Base-by-base conservation (phyloP, 2,113 vertebrate genomes). In the Lathamus discolor region DNA sequence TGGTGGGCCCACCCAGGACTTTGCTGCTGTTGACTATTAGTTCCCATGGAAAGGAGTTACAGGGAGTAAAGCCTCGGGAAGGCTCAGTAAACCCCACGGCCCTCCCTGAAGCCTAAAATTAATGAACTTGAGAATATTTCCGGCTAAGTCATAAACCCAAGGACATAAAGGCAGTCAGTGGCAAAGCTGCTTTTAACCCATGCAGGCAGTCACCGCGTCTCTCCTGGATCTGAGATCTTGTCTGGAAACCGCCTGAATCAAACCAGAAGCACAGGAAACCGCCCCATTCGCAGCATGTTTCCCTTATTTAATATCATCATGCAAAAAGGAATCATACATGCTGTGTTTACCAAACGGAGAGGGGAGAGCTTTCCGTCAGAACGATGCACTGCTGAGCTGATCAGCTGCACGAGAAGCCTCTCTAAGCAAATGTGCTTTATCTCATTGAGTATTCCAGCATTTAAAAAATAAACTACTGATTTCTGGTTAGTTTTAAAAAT, bases 151-250 rank as follows among this genome's bases (percentile, higher is more conserved):
- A 23, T 61, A 74, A 86, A 78, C 16, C 35, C 62, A 49, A 83
- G 74, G 66, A 33, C 48, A 68, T 33, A 23, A 49, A 79, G 74
- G 17, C 62, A 59, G 39, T 22, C 73, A 64, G 41, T 78, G 51
- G 31, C 72, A 78, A 75, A 62, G 66, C 13, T 9, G 29, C 29
- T 51, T 39, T 83, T 66, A 79, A 20, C 22, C 37, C 24, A 9
- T 13, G 15, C 6, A n/a, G 35, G 37, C 17, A 31, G 33, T 13
- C 0, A 3, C 24, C 1, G 1, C 0, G 0, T 92, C 48, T 63
- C n/a, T 90, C 43, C 43, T 0, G 0, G 29, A 35, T 68, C 51
- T 68, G 82, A 68, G 55, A 39, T 20, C 64, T 63, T 46, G 4
- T 66, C 68, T 92, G 92, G 82, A 81, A 75, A 55, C 18, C 19